A percentile compares a stretch with the other conserved stretches of the same genome.
Conservation (phyloP, 2,888 invertebrate genomes). For the Drosophila gaucha region DNA sequence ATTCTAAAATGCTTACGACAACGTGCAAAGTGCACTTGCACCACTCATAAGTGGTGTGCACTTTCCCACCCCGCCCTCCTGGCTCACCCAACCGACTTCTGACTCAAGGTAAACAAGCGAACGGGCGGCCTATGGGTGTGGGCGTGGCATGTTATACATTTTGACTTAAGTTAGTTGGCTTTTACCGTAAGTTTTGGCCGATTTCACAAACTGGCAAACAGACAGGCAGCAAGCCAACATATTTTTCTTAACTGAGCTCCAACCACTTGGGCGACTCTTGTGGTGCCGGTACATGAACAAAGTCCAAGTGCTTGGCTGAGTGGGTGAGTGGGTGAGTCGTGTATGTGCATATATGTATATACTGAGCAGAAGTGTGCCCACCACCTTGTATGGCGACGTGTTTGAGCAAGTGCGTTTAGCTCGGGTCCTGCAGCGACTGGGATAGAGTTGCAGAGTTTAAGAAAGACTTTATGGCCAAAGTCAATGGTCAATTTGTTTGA, state of each 20-base stretch:
- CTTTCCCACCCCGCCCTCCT: background rate
- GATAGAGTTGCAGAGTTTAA: conserved; percentile 45
- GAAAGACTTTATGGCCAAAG: conserved; percentile 48
- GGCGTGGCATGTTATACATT: conserved; percentile 50
- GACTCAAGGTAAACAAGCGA: conserved; percentile 14
- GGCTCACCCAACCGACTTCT: background rate
- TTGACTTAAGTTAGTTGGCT: conserved; percentile 71
- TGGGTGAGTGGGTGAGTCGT: conserved; percentile 14
- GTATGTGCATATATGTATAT: conserved; percentile 55
- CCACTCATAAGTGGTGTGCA: conserved; percentile 44
- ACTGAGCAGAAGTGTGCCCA: background rate
- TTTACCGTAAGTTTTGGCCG: conserved; percentile 64
- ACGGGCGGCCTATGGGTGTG: conserved; percentile 30
- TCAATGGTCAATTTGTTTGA: conserved; percentile 76
- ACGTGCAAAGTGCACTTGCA: conserved; percentile 74
- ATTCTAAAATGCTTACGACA: conserved; percentile 73
- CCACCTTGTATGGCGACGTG: conserved; percentile 16
- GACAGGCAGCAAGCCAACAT: conserved; percentile 49
- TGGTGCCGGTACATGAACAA: conserved; percentile 29
- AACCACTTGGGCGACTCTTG: conserved; percentile 53
- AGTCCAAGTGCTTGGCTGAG: conserved; percentile 15
- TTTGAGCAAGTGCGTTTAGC: conserved; percentile 52
- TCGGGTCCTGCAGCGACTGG: conserved; percentile 32
- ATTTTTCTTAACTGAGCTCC: conserved; percentile 56
- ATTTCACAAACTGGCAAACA: conserved; percentile 51